These are phyloP conservation scores for Anoura caudifer DNA, from an alignment of 2,113 vertebrate genomes.

Conservation along the genomic window DNA sequence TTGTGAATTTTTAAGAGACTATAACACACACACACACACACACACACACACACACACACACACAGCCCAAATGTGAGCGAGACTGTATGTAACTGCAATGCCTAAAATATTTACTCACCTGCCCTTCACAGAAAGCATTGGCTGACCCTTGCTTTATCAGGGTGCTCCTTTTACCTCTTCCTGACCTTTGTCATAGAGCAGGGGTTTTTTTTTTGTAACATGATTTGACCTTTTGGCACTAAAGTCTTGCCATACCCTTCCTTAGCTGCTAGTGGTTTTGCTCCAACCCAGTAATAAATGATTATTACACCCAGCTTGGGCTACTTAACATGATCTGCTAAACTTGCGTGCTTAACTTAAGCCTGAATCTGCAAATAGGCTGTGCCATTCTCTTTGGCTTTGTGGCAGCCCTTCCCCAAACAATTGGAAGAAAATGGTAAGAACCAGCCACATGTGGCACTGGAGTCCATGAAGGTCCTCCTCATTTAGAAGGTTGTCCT, in stretches of 20 bases:
- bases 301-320: neutral
- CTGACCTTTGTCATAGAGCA: neutral
- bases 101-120: slow-evolving; percentile 1
- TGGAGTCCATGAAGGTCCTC: neutral
- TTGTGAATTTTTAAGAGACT: neutral
- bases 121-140: neutral
- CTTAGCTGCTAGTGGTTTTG: neutral
- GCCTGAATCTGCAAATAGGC: neutral
- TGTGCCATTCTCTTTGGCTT: neutral
- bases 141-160: neutral
- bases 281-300: neutral
- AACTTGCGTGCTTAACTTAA: neutral
- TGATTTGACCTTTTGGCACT: neutral
- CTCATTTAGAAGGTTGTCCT: neutral
- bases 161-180: neutral
- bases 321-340: neutral
- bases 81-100: neutral
- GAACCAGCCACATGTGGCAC: neutral
- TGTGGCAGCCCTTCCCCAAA: neutral
- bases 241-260: neutral
- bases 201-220: neutral
- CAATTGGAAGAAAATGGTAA: neutral
- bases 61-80: neutral
- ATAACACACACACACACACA: neutral
- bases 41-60: neutral